Base-by-base conservation (phyloP, 2,113 vertebrate genomes). In the Neodon shergylaensis region DNA sequence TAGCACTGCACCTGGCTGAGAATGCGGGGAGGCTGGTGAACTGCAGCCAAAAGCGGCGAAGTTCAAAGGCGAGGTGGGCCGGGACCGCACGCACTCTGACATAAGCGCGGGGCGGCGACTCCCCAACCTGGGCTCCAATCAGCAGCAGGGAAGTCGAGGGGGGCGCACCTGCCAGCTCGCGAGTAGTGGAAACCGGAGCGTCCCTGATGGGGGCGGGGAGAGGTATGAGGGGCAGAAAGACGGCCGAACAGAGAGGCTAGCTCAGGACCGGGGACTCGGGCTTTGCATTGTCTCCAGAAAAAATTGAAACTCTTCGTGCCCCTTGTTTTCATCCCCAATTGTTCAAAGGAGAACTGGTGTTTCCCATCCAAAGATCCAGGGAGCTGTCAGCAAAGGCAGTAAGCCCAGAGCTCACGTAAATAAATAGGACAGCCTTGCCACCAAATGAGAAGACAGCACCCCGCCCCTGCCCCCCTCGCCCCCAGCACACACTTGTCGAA, bases 21-120 rank as follows among this genome's bases (percentile, higher is more conserved):
- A 99, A 98, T 98, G 99, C 99, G 98, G 98, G 98, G 97, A 98
- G 98, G 98, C 98, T 98, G 98, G 98, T 98, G 98, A 99, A 98
- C 98, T 84, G 92, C 98, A 99, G 99, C 98, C 99, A 98, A 98
- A 98, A 99, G 99, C 99, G 99, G 99, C 97, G 98, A 99, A 99
- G 99, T 99, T 99, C 99, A 99, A 99, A 99, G 99, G 99, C 99
- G 99, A 99, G 98, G 98, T 99, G 99, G 99, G 98, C 99, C 98
- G 97, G 98, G 98, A 99, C 98, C 86, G 98, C 99, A 98, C 98
- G 99, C 99, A 98, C 99, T 99, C 99, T 99, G 99, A 99, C 99
- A 99, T 99, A 99, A 99, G 99, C 99, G 98, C 98, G 98, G 99
- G 99, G 99, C 99, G 99, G 99, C 98, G 98, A 99, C 99, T 98